phyloP scores from a whole-genome alignment of 2,888 invertebrate species.

The Cataglyphis cursor region DNA sequence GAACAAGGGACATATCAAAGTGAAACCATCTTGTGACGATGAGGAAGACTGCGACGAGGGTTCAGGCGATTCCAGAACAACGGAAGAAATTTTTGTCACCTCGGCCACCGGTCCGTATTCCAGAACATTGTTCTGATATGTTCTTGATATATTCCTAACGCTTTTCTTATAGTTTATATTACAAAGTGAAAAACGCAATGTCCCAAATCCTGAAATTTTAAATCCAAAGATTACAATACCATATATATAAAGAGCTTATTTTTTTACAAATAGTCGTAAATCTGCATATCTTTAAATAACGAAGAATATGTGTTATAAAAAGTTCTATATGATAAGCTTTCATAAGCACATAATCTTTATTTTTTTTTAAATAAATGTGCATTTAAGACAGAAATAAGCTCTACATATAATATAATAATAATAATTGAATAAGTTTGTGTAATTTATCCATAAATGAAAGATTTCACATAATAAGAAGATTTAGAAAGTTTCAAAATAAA shows the following conservation, averaged over 20 bases:
- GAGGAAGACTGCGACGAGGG: conserved; percentile 94
- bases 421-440: neutral
- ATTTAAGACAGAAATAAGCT: neutral
- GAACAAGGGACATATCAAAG: conserved; percentile 81
- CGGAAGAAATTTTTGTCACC: conserved; percentile 87
- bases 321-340: neutral
- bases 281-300: neutral
- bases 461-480: neutral
- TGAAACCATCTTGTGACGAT: conserved; percentile 90
- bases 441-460: neutral
- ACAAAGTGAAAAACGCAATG: neutral
- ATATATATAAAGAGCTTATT: neutral
- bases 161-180: neutral
- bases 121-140: conserved; percentile 34
- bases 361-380: neutral
- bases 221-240: neutral
- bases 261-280: neutral
- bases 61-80: conserved; percentile 92
- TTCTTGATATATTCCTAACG: neutral
- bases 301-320: neutral
- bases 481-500: neutral
- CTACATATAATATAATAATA: neutral
- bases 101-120: conserved; percentile 83
- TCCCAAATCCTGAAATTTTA: neutral
- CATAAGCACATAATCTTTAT: neutral